Evolutionary conservation across 2,888 invertebrate genomes (phyloP).

Genomic region (Ophraella communa): DNA sequence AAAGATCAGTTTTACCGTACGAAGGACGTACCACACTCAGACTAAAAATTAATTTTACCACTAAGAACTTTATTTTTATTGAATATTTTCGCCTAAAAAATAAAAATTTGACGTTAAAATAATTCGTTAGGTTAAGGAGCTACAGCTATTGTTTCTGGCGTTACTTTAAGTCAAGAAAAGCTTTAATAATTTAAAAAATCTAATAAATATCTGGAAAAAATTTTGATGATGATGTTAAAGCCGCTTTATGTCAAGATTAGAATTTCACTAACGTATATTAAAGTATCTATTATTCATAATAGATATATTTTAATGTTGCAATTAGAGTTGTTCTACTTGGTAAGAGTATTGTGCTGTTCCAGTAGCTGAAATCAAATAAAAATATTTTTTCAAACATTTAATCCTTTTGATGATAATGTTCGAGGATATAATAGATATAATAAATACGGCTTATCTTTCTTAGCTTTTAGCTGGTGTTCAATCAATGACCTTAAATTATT

Average conservation of each 20-base stretch:
- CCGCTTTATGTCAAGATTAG: too few species aligned
- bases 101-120: neutral
- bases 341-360: neutral
- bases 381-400: neutral
- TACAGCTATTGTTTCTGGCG: neutral
- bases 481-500: conserved; percentile 36
- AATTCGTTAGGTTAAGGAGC: too few species aligned
- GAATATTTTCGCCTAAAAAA: neutral
- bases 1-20: conserved; percentile 52
- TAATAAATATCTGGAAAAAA: too few species aligned
- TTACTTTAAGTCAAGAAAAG: too few species aligned
- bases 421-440: conserved; percentile 18
- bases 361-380: neutral
- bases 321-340: too few species aligned
- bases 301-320: too few species aligned
- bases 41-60: conserved; percentile 28
- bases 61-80: neutral
- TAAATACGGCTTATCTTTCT: conserved; percentile 15
- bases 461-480: conserved; percentile 29
- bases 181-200: too few species aligned
- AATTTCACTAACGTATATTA: too few species aligned
- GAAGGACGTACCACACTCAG: conserved; percentile 29
- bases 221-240: too few species aligned
- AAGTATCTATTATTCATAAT: too few species aligned
- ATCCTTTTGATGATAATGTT: conserved; percentile 8